Base-by-base conservation (phyloP, 2,797 vertebrate genomes). In the Smutsia temminckii region DNA sequence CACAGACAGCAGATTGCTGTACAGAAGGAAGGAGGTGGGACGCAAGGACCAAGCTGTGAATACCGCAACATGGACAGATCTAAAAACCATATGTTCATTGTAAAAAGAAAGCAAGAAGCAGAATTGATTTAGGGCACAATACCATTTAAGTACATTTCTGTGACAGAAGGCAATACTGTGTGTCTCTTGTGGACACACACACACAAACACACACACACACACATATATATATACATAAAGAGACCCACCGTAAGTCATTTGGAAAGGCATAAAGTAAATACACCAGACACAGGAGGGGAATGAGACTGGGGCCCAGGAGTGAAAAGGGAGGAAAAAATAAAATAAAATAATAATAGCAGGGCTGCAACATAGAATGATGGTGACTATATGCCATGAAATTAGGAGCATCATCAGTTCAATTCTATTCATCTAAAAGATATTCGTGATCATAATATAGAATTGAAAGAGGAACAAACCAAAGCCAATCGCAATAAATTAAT, bases 1-100 rank as follows among this genome's bases (percentile, higher is more conserved):
- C 5, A 18, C 4, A 4, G 6, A 29, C 5, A 40, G 1, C 0
- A 14, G 11, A 20, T 57, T 3, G 0, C 6, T 6, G 13, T 14
- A 16, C 8, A 46, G 69, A 61, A 29, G 16, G 16, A 80, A 93
- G 13, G 29, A 64, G 37, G 27, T 1, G 12, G 75, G 17, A 87
- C 59, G 46, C 8, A 46, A 68, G 51, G 29, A 51, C 10, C 16
- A 6, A 66, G 27, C 27, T n/a, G 34, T 2, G 6, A 16, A 0
- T 5, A 13, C 0, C 17, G 66, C 51, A 75, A 55, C 20, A 18
- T 0, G 59, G 20, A 53, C 16, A 2, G 14, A 49, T n/a, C 46
- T 49, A 53, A 49, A 71, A 69, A n/a, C 46, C n/a, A 0, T 8
- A 5, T 55, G 40, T 4, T 57, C 20, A 37, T 4, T 14, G 69